phyloP scores from a whole-genome alignment of 2,797 vertebrate genomes.

The Typhlichthys eigenmanni region DNA sequence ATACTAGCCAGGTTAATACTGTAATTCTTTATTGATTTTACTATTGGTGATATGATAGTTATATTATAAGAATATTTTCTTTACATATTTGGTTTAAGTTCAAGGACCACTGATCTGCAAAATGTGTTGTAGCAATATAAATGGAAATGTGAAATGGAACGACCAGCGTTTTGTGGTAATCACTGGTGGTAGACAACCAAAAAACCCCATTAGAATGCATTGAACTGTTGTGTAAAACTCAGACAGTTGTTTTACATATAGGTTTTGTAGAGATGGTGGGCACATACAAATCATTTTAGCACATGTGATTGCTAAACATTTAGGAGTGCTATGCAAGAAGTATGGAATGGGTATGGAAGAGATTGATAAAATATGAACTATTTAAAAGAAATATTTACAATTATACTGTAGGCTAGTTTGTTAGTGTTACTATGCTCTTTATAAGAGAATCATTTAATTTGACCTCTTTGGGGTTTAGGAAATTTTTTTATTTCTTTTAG shows the following conservation, averaged over 20 bases:
- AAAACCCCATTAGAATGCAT: neutral
- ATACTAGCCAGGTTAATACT: constrained; percentile 34
- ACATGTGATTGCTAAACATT: constrained; percentile 14
- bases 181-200: constrained; percentile 14
- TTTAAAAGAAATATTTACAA: constrained; percentile 19
- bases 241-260: too few species aligned
- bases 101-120: constrained; percentile 3
- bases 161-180: constrained; percentile 22
- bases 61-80: too few species aligned
- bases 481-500: constrained; percentile 42
- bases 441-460: constrained; percentile 73
- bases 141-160: constrained; percentile 2
- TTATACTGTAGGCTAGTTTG: constrained; percentile 2
- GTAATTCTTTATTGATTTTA: constrained; percentile 9
- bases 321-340: constrained; percentile 67
- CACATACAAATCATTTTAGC: neutral
- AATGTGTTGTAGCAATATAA: constrained; percentile 54
- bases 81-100: neutral
- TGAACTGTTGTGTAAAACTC: neutral
- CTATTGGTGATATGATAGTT: neutral
- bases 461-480: constrained; percentile 63
- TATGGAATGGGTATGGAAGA: constrained; percentile 1
- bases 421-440: constrained; percentile 59
- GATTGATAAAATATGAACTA: neutral
- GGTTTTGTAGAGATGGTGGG: neutral